Evolutionary conservation across 1,140 invertebrate species (phyloP).

Genomic region (Trichoplusia ni): DNA sequence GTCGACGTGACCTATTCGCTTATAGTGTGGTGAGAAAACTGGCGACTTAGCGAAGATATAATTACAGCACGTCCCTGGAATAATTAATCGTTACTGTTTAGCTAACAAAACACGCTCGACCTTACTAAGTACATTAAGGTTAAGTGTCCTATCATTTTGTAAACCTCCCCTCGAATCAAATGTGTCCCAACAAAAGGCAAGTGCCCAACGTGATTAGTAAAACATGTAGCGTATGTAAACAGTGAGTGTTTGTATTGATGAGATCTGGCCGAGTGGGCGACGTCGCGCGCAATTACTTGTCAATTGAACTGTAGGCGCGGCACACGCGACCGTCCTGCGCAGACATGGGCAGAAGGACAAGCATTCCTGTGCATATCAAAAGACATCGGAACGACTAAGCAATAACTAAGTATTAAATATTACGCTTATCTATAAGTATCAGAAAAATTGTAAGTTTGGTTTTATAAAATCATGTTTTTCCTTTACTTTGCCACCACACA

Average conservation of each 20-base stretch:
- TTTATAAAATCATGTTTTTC: too few relatives aligned
- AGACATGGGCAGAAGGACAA: not conserved
- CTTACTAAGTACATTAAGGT: not conserved
- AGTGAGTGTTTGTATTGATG: slow-evolving; percentile 21
- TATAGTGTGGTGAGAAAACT: too few relatives aligned
- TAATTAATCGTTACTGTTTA: too few relatives aligned
- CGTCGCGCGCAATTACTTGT: slow-evolving; percentile 44
- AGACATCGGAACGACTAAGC: too few relatives aligned
- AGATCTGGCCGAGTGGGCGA: slow-evolving; percentile 40
- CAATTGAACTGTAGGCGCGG: slow-evolving; percentile 17
- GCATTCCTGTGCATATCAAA: not conserved
- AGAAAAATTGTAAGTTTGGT: too few relatives aligned
- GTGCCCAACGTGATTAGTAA: not conserved
- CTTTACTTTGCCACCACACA: too few relatives aligned
- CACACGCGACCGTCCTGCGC: not conserved
- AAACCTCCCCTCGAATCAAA: not conserved
- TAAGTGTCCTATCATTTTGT: not conserved
- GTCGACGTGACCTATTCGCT: too few relatives aligned
- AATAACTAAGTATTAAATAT: too few relatives aligned
- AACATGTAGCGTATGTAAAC: slow-evolving; percentile 23
- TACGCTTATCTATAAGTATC: too few relatives aligned
- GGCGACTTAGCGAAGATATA: too few relatives aligned
- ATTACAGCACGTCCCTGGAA: too few relatives aligned
- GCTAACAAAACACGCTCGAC: too few relatives aligned
- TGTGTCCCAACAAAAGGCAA: not conserved